Conservation (phyloP, 1,140 invertebrate species). For the Contarinia nasturtii region DNA sequence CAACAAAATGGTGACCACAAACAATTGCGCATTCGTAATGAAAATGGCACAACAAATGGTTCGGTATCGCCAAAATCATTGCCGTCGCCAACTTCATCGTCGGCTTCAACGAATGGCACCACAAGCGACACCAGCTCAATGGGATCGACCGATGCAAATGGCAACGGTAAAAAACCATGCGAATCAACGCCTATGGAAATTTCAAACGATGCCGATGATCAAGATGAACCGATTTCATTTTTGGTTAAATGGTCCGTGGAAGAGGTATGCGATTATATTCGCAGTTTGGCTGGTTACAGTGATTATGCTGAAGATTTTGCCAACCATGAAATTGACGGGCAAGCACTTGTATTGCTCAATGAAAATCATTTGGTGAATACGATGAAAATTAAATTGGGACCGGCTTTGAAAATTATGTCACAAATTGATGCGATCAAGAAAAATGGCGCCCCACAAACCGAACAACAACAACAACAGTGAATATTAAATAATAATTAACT, state of each 20-base stretch:
- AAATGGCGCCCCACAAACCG: conserved; percentile 3
- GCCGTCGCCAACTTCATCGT: no score
- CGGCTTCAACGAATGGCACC: no score
- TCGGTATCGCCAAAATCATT: no score
- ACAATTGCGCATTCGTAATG: neutral
- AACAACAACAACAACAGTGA: neutral
- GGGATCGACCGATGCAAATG: neutral
- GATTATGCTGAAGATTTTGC: conserved; percentile 91
- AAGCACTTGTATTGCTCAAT: conserved; percentile 82
- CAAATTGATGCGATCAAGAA: conserved; percentile 23
- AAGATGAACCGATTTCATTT: conserved; percentile 1
- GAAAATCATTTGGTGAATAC: conserved; percentile 88
- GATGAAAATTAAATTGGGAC: conserved; percentile 88
- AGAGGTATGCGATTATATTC: conserved; percentile 71
- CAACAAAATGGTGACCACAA: neutral
- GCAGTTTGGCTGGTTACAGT: conserved; percentile 67
- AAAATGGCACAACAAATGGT: no score
- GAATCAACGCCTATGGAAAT: neutral
- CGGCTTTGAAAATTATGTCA: conserved; percentile 85
- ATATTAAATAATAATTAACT: neutral
- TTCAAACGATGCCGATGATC: neutral
- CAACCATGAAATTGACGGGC: conserved; percentile 88
- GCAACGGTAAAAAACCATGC: neutral
- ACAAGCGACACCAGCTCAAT: neutral
- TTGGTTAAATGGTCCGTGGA: conserved; percentile 31